Percentiles rank a stretch among this genome's conserved stretches.
These are phyloP conservation scores for Phthorimaea operculella DNA, from an alignment of 1,140 invertebrate species.

Conservation along the genomic window DNA sequence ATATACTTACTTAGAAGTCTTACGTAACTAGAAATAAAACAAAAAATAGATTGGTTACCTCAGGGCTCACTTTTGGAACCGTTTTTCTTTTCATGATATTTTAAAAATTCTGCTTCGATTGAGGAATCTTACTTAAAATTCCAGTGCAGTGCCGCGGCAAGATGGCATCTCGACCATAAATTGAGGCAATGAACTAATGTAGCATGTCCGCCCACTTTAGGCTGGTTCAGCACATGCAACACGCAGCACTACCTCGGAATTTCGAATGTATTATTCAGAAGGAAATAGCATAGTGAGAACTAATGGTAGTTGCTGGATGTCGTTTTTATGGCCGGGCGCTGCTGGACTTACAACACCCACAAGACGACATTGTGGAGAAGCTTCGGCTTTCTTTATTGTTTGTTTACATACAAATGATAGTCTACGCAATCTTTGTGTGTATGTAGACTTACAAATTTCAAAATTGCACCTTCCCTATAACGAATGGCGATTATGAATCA, in stretches of 20 bases:
- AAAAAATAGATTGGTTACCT: too few species aligned
- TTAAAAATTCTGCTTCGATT: neutral
- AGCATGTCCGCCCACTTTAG: slow-evolving; percentile 41
- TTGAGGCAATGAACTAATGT: slow-evolving; percentile 45
- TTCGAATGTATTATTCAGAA: neutral
- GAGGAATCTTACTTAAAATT: slow-evolving; percentile 12
- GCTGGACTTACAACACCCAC: neutral
- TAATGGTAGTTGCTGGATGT: too few species aligned
- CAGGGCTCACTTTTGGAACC: too few species aligned
- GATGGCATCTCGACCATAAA: slow-evolving; percentile 25
- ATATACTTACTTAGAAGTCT: too few species aligned
- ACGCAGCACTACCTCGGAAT: neutral
- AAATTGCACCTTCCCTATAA: too few species aligned
- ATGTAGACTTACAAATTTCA: too few species aligned
- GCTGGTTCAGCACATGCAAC: slow-evolving; percentile 14
- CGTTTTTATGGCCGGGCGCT: neutral
- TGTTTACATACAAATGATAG: neutral
- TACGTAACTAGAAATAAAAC: too few species aligned
- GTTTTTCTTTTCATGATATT: too few species aligned
- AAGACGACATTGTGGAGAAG: neutral
- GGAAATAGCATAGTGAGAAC: too few species aligned
- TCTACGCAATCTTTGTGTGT: too few species aligned
- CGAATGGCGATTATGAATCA: too few species aligned
- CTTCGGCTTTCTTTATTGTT: neutral
- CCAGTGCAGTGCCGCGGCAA: slow-evolving; percentile 10